These are phyloP conservation scores for Paramisgurnus dabryanus DNA, from an alignment of 2,113 vertebrate genomes.

Conservation along the genomic window DNA sequence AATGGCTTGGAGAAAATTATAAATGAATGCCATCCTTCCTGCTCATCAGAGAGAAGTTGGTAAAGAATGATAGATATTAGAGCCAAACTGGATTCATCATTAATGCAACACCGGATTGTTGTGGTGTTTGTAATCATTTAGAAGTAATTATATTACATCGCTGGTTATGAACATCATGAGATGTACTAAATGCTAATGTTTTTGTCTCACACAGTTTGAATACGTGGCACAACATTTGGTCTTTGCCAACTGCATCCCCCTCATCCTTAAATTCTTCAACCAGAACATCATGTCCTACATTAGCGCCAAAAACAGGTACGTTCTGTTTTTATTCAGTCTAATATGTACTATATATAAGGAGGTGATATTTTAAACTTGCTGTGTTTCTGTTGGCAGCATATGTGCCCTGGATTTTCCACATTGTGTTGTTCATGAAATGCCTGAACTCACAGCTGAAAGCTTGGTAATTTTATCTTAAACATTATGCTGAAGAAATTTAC, in stretches of 20 bases:
- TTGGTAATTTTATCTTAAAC: constrained; percentile 79
- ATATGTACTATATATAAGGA: neutral
- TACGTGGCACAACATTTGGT: constrained; percentile 95
- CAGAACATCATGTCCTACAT: constrained; percentile 98
- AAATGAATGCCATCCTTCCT: constrained; percentile 40
- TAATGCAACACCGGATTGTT: neutral
- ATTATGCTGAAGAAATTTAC: neutral
- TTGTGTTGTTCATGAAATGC: constrained; percentile 88
- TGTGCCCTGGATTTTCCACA: constrained; percentile 90
- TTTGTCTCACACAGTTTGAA: constrained; percentile 82
- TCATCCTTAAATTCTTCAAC: constrained; percentile 99
- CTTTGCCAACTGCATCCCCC: constrained; percentile 97
- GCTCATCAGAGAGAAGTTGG: constrained; percentile 40
- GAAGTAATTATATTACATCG: too few relatives aligned
- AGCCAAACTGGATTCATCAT: neutral
- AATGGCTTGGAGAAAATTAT: constrained; percentile 30
- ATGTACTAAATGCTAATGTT: neutral
- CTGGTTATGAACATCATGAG: neutral
- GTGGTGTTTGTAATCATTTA: neutral
- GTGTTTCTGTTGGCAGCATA: constrained; percentile 76
- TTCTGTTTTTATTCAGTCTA: neutral
- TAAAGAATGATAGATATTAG: constrained; percentile 24
- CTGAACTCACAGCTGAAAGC: constrained; percentile 92
- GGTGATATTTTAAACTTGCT: constrained; percentile 11
- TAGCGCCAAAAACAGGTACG: constrained; percentile 96